Evolutionary conservation across 2,113 vertebrate genomes (phyloP), one percentile per base, ranked within the genome.

Genomic region (Tichodroma muraria): DNA sequence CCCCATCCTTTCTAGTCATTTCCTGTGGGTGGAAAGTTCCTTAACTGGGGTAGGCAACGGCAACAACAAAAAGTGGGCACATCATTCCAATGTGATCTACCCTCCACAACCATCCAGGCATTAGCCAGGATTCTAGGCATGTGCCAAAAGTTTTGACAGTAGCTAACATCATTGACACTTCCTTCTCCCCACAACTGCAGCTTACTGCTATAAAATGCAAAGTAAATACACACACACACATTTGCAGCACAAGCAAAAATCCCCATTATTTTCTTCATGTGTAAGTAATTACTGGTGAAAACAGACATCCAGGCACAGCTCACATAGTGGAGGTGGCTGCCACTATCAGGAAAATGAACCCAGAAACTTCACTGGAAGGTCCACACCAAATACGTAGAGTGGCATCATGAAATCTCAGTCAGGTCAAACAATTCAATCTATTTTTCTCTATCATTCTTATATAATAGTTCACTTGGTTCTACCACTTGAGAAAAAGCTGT

Each of bases 1-100:
- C 64, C n/a, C 66, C 35, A 64, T 72, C 49, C 42, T 77, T 90
- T 83, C 79, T 76, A 80, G 86, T 75, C 63, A 93, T 57, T 60
- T 60, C 76, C 56, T 40, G 25, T 60, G 49, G 35, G 38, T 79
- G 44, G 80, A 73, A 88, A 72, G 30, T n/a, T 90, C 33, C 60
- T 88, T 81, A 83, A 66, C 0, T 63, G 64, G 49, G 35, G 50
- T 31, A 71, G 79, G 50, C 60, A 92, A 86, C 5, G 50, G 15
- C 40, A 88, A 56, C n/a, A 56, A 64, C 24, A 52, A 56, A 80
- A 90, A 50, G n/a, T 19, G 78, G 84, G 38, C 19, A n/a, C 17
- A 6, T 25, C 25, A 8, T 80, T 83, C 65, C 71, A 61, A 13
- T 4, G 9, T 0, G 0, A 71, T 42, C 38, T 35, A 71, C 61